Conservation (phyloP, 1,140 invertebrate species). For the Daktulosphaira vitifoliae region DNA sequence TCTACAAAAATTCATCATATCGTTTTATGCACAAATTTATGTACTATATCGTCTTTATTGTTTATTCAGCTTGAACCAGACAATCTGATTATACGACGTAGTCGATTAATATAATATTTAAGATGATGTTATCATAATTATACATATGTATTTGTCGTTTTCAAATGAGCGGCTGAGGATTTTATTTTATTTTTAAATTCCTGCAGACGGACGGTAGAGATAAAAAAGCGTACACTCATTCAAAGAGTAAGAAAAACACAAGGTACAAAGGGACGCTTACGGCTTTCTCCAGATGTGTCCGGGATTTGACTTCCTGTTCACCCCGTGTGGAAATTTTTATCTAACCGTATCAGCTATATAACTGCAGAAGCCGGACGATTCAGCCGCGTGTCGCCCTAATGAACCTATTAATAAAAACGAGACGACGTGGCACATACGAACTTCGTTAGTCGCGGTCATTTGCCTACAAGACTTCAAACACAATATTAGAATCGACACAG, state of each 20-base stretch:
- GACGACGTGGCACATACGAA: neutral
- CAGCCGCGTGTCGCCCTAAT: constrained; percentile 21
- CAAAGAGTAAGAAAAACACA: neutral
- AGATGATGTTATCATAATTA: too few relatives aligned
- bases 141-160: too few relatives aligned
- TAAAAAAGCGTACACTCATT: neutral
- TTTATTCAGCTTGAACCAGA: too few relatives aligned
- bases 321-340: constrained; percentile 17
- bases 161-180: too few relatives aligned
- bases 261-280: neutral
- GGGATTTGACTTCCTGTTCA: constrained; percentile 8
- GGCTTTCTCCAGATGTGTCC: neutral
- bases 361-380: neutral
- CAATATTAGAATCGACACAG: too few relatives aligned
- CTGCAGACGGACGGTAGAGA: neutral
- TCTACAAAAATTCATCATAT: too few relatives aligned
- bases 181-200: constrained; percentile 23
- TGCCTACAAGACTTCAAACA: neutral
- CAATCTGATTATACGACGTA: too few relatives aligned
- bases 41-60: too few relatives aligned
- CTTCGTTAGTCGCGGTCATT: constrained; percentile 6
- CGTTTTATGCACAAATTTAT: too few relatives aligned
- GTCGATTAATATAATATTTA: too few relatives aligned
- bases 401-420: constrained; percentile 22
- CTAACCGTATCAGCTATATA: neutral